Evolutionary conservation across 2,113 vertebrate species (phyloP), one percentile per base, ranked within the genome.

Genomic region (Gallinago media): DNA sequence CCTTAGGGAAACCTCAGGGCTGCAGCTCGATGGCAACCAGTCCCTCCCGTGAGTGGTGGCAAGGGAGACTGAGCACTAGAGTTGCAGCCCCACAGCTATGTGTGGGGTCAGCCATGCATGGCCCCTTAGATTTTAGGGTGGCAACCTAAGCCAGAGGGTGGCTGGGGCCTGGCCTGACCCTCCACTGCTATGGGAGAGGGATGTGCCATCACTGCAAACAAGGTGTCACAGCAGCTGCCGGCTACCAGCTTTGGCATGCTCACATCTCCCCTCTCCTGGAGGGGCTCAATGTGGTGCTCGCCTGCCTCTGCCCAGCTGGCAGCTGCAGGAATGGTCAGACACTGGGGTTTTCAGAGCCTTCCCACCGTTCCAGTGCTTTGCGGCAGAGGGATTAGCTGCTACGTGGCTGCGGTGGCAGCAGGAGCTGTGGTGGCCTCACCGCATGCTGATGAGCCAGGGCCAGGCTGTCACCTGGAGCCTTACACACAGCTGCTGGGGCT

Each of bases 391-490:
- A 89, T 91, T 81, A 92, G 65, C 66, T 90, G 79, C 85, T 70
- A 29, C 2, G 29, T 17, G 94, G 80, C 70, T 85, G 88, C 1
- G 1, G 74, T 80, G 90, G 83, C 85, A 85, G 86, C 75, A 62
- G 79, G 42, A 71, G 59, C 87, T 4, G 31, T 2, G 81, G 70
- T 56, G 85, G 85, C 90, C 74, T 94, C 7, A 1, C 74, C 8
- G 94, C 88, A 95, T 96, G 95, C 92, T 92, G 96, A 96, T 97
- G 94, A 96, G 90, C 21, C 21, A 1, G 73, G 1, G 9, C 23
- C 0, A 2, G 16, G 52, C 90, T 89, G 70, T 55, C 85, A 47
- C 49, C 63, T 34, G 58, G 62, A 59, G 70, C 72, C 68, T n/a
- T 15, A 36, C 4, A 4, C 63, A 27, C 49, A 65, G 70, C 59